These are phyloP conservation scores for Icerya purchasi DNA, from an alignment of 2,888 invertebrate genomes.

Conservation along the genomic window DNA sequence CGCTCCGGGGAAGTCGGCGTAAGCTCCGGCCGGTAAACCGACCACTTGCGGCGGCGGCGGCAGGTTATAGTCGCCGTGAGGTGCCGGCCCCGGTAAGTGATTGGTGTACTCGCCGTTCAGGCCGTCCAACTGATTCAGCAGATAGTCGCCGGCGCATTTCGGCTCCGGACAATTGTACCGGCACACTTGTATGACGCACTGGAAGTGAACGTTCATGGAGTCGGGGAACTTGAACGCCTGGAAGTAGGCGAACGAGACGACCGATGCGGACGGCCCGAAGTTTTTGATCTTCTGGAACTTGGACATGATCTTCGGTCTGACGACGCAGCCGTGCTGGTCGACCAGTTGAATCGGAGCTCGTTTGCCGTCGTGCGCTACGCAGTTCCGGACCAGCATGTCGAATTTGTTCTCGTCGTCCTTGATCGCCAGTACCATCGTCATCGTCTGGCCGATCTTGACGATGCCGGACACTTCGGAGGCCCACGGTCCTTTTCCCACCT, in stretches of 20 bases:
- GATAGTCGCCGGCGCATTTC: conserved; percentile 48
- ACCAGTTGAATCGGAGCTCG: conserved; percentile 80
- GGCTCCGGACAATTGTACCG: conserved; percentile 83
- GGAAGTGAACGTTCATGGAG: conserved; percentile 93
- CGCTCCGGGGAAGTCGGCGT: conserved; percentile 42
- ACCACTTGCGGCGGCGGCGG: conserved; percentile 52
- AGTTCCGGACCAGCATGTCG: conserved; percentile 83
- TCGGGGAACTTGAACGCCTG: conserved; percentile 93
- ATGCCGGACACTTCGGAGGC: conserved; percentile 91
- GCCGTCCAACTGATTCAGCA: conserved; percentile 28
- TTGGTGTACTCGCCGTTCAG: conserved; percentile 26
- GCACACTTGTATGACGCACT: conserved; percentile 86
- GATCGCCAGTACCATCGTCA: conserved; percentile 90
- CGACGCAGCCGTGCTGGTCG: conserved; percentile 82
- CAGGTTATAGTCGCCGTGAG: conserved; percentile 36
- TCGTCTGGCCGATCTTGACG: conserved; percentile 86
- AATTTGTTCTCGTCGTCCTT: conserved; percentile 91
- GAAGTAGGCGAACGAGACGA: conserved; percentile 87
- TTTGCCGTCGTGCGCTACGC: conserved; percentile 85
- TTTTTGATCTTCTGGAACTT: conserved; percentile 91
- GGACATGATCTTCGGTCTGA: conserved; percentile 75
- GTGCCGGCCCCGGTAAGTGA: conserved; percentile 25
- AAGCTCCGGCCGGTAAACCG: conserved; percentile 33
- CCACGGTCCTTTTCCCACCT: conserved; percentile 90
- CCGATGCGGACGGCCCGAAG: conserved; percentile 82